Evolutionary conservation across 2,113 vertebrate genomes (phyloP).

Genomic region (Himantopus leucocephalus): DNA sequence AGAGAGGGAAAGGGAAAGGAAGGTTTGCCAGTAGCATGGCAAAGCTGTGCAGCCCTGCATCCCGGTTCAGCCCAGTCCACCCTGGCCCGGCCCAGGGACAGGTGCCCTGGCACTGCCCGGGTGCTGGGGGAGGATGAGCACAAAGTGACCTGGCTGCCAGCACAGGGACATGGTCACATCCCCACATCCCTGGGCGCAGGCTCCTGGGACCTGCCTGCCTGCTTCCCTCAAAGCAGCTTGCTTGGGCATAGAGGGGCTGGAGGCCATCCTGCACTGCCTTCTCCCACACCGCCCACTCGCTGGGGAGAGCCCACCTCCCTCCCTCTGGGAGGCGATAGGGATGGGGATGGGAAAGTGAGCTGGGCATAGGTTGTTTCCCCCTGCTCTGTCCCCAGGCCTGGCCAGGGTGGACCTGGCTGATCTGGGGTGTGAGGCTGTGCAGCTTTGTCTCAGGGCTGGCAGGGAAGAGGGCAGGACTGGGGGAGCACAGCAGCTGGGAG

Average conservation of each 20-base stretch:
- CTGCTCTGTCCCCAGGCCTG: not conserved
- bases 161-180: not conserved
- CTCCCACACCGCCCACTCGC: not conserved
- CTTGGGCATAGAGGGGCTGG: not conserved
- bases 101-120: not conserved
- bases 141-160: not conserved
- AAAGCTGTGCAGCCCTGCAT: not conserved
- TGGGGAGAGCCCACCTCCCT: not conserved
- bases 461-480: not conserved
- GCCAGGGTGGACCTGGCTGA: not conserved
- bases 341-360: not conserved
- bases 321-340: not conserved
- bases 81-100: not conserved
- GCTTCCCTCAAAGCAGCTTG: not conserved
- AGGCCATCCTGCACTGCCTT: not conserved
- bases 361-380: not conserved
- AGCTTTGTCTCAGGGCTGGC: not conserved
- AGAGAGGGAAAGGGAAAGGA: not conserved
- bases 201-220: not conserved
- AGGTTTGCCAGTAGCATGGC: not conserved
- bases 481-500: not conserved
- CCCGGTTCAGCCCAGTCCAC: not conserved
- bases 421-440: not conserved
- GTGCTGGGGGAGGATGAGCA: not conserved
- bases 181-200: not conserved